Conservation (phyloP, 2,113 vertebrate genomes). For the Cavia porcellus region DNA sequence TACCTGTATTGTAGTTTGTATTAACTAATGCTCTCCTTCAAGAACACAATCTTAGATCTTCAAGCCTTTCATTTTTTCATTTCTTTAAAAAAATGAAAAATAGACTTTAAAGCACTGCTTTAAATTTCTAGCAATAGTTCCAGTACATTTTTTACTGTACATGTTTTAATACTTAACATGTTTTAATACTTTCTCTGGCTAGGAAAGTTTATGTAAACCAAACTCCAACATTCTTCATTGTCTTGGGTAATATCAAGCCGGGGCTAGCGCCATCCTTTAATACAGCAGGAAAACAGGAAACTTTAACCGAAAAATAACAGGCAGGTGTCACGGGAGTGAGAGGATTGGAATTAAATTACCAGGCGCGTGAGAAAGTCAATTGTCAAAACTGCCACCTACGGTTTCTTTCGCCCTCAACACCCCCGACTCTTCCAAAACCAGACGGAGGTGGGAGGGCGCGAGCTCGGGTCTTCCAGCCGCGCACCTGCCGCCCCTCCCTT, state of each 20-base stretch:
- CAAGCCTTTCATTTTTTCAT: not conserved
- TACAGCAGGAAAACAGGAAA: not conserved
- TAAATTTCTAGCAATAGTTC: not conserved
- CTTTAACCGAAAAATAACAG: not conserved
- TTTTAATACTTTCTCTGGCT: conserved; percentile 44
- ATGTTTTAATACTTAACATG: conserved; percentile 16
- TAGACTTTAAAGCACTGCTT: not conserved
- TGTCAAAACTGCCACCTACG: not conserved
- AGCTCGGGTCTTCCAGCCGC: not conserved
- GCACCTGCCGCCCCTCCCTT: conserved; percentile 45
- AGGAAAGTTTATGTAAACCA: conserved; percentile 66
- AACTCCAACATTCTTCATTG: conserved; percentile 54
- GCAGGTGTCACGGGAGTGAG: conserved; percentile 26
- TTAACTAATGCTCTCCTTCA: not conserved
- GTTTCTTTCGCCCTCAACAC: not conserved
- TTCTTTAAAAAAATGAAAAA: conserved; percentile 6
- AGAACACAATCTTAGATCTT: not conserved
- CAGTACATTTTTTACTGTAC: conserved; percentile 42
- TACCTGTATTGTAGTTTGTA: conserved; percentile 57
- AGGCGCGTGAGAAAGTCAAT: not conserved
- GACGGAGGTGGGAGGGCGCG: not conserved
- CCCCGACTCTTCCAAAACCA: not conserved
- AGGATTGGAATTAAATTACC: not conserved
- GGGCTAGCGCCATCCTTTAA: not conserved
- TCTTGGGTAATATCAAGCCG: not conserved